Evolutionary conservation across 2,888 invertebrate species (phyloP).

Genomic region (Agonopterix arenella): DNA sequence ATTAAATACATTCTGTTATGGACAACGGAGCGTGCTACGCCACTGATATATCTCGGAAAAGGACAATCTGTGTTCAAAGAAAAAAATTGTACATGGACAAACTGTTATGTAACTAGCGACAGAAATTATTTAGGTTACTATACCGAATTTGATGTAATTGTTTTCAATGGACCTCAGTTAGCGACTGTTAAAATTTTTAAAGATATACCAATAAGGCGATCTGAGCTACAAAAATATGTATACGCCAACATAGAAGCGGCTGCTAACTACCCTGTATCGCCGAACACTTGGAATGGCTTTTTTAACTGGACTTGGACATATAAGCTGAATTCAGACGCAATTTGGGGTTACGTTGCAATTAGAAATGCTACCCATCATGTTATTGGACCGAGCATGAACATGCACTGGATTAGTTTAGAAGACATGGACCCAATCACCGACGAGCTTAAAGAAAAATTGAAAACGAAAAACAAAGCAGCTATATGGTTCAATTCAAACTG

Average conservation of each 20-base stretch:
- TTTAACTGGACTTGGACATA: conserved; percentile 68
- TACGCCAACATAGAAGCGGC: conserved; percentile 50
- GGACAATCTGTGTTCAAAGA: conserved; percentile 37
- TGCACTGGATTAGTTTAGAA: conserved; percentile 30
- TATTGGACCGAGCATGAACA: conserved; percentile 34
- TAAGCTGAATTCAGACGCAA: conserved; percentile 43
- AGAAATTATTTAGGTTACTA: conserved; percentile 28
- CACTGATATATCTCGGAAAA: conserved; percentile 40
- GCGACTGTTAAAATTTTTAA: conserved; percentile 12
- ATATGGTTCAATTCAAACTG: conserved; percentile 58
- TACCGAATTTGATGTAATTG: conserved; percentile 40
- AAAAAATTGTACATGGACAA: conserved; percentile 39
- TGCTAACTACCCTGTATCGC: conserved; percentile 37
- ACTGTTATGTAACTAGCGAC: conserved; percentile 50
- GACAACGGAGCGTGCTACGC: conserved; percentile 34
- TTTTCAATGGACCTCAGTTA: conserved; percentile 48
- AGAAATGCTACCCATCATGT: conserved; percentile 31
- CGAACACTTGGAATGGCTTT: conserved; percentile 32
- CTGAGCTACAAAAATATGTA: conserved; percentile 42
- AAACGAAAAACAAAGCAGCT: conserved; percentile 31
- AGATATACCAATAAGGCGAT: conserved; percentile 31
- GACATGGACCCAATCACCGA: conserved; percentile 27
- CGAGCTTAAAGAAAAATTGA: conserved; percentile 20
- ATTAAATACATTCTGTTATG: conserved; percentile 49
- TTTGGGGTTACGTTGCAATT: conserved; percentile 46